Percentiles rank a stretch among this genome's conserved stretches.
Conservation (phyloP, 2,888 invertebrate genomes). For the Nomada lathburiana region DNA sequence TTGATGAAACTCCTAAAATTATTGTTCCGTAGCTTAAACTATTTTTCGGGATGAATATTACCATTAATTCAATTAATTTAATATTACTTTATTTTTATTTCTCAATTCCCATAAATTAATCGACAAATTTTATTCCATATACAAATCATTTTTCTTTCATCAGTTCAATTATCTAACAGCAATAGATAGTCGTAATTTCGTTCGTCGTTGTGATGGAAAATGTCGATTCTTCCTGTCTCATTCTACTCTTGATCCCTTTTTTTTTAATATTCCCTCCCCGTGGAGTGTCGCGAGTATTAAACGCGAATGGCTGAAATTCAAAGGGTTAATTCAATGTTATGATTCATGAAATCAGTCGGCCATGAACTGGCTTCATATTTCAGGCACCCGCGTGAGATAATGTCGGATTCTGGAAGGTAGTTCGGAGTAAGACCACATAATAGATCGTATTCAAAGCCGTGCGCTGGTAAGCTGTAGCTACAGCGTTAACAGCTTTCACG, state of each 20-base stretch:
- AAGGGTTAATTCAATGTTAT: constrained; percentile 59
- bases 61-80: no score
- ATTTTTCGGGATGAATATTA: no score
- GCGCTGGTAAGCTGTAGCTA: constrained; percentile 18
- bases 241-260: constrained; percentile 24
- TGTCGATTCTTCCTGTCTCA: constrained; percentile 29
- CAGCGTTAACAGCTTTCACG: constrained; percentile 45
- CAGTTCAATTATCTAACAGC: neutral
- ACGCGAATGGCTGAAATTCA: constrained; percentile 37
- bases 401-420: constrained; percentile 48
- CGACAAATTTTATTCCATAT: neutral
- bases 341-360: constrained; percentile 55
- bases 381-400: constrained; percentile 47
- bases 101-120: no score
- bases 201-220: constrained; percentile 11
- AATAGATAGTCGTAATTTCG: neutral
- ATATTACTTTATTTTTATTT: no score
- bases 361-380: constrained; percentile 47
- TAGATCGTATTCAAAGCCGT: constrained; percentile 42
- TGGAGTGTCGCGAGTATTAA: constrained; percentile 40
- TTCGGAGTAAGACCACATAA: constrained; percentile 44
- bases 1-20: no score
- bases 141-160: no score
- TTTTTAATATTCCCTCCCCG: neutral
- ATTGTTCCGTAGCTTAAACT: no score